These are phyloP conservation scores for Hyles vespertilio DNA, from an alignment of 1,140 invertebrate genomes.

Conservation along the genomic window DNA sequence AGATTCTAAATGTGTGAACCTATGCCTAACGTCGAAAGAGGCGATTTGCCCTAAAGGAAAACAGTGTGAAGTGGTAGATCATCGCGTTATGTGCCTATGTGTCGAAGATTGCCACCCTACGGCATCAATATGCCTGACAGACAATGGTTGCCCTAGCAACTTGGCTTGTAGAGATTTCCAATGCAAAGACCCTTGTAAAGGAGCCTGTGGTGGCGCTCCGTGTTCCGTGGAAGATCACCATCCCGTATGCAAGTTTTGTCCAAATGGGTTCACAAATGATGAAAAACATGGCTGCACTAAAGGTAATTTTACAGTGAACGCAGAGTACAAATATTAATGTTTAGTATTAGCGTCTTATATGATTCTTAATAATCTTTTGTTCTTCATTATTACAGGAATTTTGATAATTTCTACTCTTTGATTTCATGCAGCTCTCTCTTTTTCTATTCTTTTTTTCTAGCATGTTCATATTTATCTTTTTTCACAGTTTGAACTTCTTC, in stretches of 20 bases:
- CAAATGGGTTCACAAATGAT: constrained; percentile 91
- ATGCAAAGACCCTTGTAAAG: constrained; percentile 92
- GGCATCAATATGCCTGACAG: constrained; percentile 90
- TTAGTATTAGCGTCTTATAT: constrained; percentile 56
- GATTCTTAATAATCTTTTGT: constrained; percentile 73
- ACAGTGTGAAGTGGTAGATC: constrained; percentile 89
- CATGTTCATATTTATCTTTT: constrained; percentile 60
- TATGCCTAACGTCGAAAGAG: constrained; percentile 81
- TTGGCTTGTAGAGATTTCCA: constrained; percentile 91
- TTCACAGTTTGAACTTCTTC: constrained; percentile 64
- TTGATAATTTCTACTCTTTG: constrained; percentile 67
- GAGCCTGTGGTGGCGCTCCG: constrained; percentile 88
- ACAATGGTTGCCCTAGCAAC: constrained; percentile 89
- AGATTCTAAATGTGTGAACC: constrained; percentile 88
- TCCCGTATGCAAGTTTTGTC: constrained; percentile 95
- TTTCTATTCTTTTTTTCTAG: constrained; percentile 59
- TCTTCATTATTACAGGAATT: constrained; percentile 76
- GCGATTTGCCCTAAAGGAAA: constrained; percentile 86
- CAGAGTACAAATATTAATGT: constrained; percentile 44
- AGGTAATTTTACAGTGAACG: constrained; percentile 82
- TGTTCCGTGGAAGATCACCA: constrained; percentile 95
- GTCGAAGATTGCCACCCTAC: constrained; percentile 90
- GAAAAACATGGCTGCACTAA: constrained; percentile 94
- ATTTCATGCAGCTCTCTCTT: constrained; percentile 70
- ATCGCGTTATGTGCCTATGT: constrained; percentile 90